A percentile compares a stretch with the other conserved stretches of the same genome.
phyloP scores from a whole-genome alignment of 2,113 vertebrate genomes.

The Larimichthys crocea region DNA sequence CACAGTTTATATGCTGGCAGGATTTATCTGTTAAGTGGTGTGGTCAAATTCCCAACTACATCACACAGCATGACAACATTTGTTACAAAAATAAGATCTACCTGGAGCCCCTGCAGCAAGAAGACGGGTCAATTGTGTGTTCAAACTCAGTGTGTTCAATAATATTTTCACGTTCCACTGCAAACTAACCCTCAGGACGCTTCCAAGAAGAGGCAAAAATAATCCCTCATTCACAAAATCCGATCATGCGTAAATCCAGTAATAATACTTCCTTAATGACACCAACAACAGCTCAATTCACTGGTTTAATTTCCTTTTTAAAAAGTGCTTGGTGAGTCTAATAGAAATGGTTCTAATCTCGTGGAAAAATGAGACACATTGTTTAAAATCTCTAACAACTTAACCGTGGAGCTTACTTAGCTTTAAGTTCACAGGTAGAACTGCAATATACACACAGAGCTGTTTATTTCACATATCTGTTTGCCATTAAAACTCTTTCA shows the following conservation, averaged over 20 bases:
- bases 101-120: neutral
- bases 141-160: conserved; percentile 1
- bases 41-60: neutral
- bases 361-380: neutral
- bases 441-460: neutral
- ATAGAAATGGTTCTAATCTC: neutral
- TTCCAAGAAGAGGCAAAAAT: neutral
- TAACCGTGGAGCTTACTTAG: neutral
- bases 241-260: neutral
- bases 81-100: conserved; percentile 2
- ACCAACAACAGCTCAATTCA: neutral
- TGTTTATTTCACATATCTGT: neutral
- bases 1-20: too few species aligned
- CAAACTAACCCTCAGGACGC: neutral
- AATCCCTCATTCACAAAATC: neutral
- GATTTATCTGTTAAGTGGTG: too few species aligned
- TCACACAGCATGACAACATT: neutral
- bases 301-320: neutral
- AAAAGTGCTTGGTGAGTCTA: neutral
- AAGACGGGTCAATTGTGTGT: neutral
- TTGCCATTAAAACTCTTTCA: neutral
- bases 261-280: neutral
- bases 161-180: neutral
- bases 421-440: neutral
- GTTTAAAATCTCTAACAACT: neutral